Evolutionary conservation across 2,797 vertebrate species (phyloP).

Genomic region (Pangasius larnaudii): DNA sequence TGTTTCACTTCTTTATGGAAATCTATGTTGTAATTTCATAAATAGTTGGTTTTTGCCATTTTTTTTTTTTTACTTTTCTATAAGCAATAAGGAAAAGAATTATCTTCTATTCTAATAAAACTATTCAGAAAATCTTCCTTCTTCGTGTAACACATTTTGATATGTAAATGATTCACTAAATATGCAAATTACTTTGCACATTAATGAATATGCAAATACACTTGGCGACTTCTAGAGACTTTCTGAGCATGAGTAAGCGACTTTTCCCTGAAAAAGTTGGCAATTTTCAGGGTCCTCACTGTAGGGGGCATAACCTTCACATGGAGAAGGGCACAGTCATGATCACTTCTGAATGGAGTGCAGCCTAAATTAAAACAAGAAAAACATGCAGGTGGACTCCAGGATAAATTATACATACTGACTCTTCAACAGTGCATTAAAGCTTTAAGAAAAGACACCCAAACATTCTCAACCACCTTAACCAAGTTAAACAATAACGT

Average conservation of each 20-base stretch:
- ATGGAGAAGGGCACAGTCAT: not conserved
- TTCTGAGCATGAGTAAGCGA: not conserved
- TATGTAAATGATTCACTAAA: not conserved
- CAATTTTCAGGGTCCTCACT: not conserved
- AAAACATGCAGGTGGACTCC: not conserved
- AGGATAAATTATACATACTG: not conserved
- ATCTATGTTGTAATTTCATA: not conserved
- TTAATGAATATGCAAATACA: constrained; percentile 14
- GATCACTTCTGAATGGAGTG: not conserved
- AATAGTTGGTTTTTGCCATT: not conserved
- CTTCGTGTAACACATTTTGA: not conserved
- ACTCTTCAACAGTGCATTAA: not conserved
- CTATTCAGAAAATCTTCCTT: not conserved
- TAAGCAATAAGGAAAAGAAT: not conserved
- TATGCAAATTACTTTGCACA: constrained; percentile 1
- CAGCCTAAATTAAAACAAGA: not conserved
- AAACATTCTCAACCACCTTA: not conserved
- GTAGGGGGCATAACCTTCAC: constrained; percentile 20
- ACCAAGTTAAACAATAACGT: not conserved
- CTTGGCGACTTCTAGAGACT: not conserved
- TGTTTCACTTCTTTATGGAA: not conserved
- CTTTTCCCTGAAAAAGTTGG: not conserved
- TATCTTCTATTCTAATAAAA: not conserved
- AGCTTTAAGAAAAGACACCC: not conserved
- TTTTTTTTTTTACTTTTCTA: not conserved